Evolutionary conservation across 2,888 invertebrate genomes (phyloP).

Genomic region (Seira musarum): DNA sequence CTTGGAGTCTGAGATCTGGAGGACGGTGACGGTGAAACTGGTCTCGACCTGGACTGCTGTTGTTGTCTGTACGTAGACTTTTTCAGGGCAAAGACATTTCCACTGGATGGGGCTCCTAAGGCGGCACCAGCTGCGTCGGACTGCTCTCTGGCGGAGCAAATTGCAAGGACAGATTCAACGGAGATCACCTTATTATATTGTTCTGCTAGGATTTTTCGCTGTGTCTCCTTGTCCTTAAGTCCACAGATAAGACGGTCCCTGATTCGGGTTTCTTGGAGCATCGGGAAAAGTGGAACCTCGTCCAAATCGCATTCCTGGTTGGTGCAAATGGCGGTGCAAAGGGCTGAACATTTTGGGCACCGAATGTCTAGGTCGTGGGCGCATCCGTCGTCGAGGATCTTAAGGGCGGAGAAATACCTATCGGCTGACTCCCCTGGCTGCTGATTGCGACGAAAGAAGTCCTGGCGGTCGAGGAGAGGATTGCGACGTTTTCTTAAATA

Average conservation of each 20-base stretch:
- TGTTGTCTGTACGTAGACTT: background rate
- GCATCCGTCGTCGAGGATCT: conserved; percentile 14
- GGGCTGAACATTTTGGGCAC: background rate
- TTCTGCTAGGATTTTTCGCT: conserved; percentile 23
- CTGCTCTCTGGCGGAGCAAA: conserved; percentile 17
- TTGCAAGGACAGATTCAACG: conserved; percentile 17
- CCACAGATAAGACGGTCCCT: conserved; percentile 43
- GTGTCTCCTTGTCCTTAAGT: conserved; percentile 27
- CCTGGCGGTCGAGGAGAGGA: conserved; percentile 24
- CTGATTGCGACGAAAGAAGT: conserved; percentile 26
- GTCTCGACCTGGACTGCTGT: background rate
- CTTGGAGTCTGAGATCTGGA: too few relatives aligned
- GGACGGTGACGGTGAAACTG: too few relatives aligned
- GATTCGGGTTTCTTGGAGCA: conserved; percentile 21
- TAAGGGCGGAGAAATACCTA: conserved; percentile 19
- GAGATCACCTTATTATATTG: background rate
- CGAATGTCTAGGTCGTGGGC: conserved; percentile 9
- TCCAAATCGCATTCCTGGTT: background rate
- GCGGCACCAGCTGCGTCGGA: conserved; percentile 4
- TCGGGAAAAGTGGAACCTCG: background rate
- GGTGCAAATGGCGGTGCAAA: background rate
- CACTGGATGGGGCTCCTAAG: too few relatives aligned
- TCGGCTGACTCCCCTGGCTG: conserved; percentile 15
- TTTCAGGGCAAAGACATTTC: too few relatives aligned
- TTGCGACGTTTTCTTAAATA: conserved; percentile 27